These are phyloP conservation scores for Eilema sororculum DNA, from an alignment of 2,888 invertebrate genomes.

Conservation along the genomic window DNA sequence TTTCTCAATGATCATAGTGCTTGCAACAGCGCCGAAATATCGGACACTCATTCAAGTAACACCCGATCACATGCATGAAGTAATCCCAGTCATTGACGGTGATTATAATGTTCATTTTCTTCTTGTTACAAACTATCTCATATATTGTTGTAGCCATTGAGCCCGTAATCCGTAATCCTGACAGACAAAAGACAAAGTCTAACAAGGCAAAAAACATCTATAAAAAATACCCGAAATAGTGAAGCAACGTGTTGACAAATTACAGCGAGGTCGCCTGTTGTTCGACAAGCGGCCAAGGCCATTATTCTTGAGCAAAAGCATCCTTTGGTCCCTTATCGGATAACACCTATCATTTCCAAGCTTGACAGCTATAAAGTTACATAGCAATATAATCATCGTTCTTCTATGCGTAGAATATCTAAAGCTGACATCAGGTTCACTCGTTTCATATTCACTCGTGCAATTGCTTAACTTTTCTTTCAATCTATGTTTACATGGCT, in stretches of 20 bases:
- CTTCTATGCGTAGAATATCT: slow-evolving; percentile 7
- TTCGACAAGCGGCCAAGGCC: background rate
- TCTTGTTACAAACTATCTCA: background rate
- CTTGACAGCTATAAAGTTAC: slow-evolving; percentile 3
- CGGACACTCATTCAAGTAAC: too few relatives aligned
- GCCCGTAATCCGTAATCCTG: background rate
- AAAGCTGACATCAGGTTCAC: too few relatives aligned
- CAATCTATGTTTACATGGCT: too few relatives aligned
- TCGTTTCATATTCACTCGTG: too few relatives aligned
- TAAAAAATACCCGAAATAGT: background rate
- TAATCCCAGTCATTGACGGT: too few relatives aligned
- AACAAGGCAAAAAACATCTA: background rate
- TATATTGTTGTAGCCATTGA: background rate
- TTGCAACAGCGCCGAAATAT: too few relatives aligned
- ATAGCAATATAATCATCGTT: slow-evolving; percentile 4
- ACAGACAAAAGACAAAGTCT: slow-evolving; percentile 3
- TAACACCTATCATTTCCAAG: slow-evolving; percentile 2
- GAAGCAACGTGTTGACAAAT: background rate
- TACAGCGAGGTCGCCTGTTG: background rate
- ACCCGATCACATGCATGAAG: too few relatives aligned
- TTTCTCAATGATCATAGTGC: too few relatives aligned
- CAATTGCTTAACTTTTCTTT: too few relatives aligned
- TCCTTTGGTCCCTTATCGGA: slow-evolving; percentile 4
- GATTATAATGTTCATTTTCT: too few relatives aligned
- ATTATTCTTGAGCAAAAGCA: slow-evolving; percentile 4